These are phyloP conservation scores for Trichacis sp. DNA, from an alignment of 2,888 invertebrate species.

Conservation along the genomic window DNA sequence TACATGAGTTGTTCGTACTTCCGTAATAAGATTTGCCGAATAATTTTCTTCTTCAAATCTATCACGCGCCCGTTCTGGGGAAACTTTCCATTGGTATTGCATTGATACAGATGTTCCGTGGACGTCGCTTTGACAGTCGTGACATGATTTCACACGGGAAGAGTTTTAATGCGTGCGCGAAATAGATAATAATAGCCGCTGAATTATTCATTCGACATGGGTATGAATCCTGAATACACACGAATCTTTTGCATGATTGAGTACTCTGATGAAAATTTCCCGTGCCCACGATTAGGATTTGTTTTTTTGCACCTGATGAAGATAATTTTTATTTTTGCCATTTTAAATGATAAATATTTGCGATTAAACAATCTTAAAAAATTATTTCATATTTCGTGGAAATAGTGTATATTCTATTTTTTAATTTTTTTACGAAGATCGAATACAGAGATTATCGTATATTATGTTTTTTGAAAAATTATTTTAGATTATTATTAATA, in stretches of 20 bases:
- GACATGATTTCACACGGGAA: slow-evolving; percentile 26
- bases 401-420: too few relatives aligned
- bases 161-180: slow-evolving; percentile 39
- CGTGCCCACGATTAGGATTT: too few relatives aligned
- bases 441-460: too few relatives aligned
- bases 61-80: neutral
- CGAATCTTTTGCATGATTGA: neutral
- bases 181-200: slow-evolving; percentile 51
- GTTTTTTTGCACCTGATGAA: too few relatives aligned
- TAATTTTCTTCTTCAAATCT: slow-evolving; percentile 5
- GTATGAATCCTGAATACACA: too few relatives aligned
- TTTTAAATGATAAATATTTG: too few relatives aligned
- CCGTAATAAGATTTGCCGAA: slow-evolving; percentile 1
- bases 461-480: too few relatives aligned
- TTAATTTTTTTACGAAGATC: too few relatives aligned
- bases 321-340: too few relatives aligned
- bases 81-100: slow-evolving; percentile 1
- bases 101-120: slow-evolving; percentile 2
- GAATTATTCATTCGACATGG: slow-evolving; percentile 52
- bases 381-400: too few relatives aligned
- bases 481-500: too few relatives aligned
- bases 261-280: neutral
- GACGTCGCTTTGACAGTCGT: slow-evolving; percentile 42
- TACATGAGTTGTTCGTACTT: neutral
- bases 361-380: too few relatives aligned